Percentiles rank a stretch among this genome's conserved stretches.
Conservation (phyloP, 2,113 vertebrate genomes). For the Reinhardtius hippoglossoides region DNA sequence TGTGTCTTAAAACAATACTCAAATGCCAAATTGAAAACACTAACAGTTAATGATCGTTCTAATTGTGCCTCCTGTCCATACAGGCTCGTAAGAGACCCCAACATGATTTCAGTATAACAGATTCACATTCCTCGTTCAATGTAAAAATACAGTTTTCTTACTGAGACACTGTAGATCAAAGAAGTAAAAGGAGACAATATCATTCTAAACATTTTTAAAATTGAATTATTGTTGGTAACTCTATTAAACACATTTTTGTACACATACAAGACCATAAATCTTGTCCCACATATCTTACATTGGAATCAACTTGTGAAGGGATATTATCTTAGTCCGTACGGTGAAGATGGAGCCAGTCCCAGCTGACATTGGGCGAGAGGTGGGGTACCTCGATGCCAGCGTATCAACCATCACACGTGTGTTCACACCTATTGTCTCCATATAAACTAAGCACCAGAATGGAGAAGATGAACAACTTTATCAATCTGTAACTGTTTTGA, state of each 20-base stretch:
- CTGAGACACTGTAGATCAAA: background rate
- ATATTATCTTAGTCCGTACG: background rate
- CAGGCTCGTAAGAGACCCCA: too few species aligned
- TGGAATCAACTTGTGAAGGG: background rate
- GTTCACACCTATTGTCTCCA: too few species aligned
- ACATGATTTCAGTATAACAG: background rate
- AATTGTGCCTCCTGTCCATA: background rate
- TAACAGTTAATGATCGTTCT: background rate
- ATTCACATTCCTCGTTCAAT: background rate
- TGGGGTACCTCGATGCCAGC: too few species aligned
- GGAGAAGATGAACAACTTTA: background rate
- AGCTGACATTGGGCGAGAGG: too few species aligned
- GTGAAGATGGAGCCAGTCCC: background rate
- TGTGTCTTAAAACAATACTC: background rate
- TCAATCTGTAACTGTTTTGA: background rate
- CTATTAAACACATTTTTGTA: background rate
- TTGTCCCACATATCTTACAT: background rate
- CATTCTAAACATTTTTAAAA: too few species aligned
- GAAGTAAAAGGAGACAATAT: background rate
- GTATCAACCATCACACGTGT: too few species aligned
- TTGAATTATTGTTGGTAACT: background rate
- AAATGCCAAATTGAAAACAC: background rate
- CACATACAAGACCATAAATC: background rate
- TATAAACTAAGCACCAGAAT: too few species aligned
- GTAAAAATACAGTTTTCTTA: background rate